phyloP scores from a whole-genome alignment of 2,888 invertebrate species.

The Himalopsyche anomala region DNA sequence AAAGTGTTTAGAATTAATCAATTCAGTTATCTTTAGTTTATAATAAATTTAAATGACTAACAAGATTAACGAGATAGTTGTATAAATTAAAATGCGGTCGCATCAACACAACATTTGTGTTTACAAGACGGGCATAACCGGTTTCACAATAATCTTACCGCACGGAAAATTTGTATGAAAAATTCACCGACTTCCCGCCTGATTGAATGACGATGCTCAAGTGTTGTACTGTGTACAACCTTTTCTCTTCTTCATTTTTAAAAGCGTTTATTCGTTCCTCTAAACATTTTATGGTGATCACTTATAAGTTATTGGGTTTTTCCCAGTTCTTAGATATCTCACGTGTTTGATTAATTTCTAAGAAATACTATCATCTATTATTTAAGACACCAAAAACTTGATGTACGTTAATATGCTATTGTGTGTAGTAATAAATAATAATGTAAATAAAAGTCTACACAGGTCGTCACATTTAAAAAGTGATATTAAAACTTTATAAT shows the following conservation, averaged over 20 bases:
- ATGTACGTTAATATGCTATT: no score
- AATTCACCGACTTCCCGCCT: neutral
- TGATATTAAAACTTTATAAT: no score
- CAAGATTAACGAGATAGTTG: conserved; percentile 8
- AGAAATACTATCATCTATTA: no score
- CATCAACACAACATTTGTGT: conserved; percentile 10
- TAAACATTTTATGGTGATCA: neutral
- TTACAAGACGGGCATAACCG: conserved; percentile 5
- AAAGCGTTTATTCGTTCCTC: neutral
- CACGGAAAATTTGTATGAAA: conserved; percentile 27
- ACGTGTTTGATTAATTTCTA: no score
- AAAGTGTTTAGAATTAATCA: conserved; percentile 39
- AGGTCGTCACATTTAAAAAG: no score
- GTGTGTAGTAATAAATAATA: no score
- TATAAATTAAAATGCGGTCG: conserved; percentile 3
- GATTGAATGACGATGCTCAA: conserved; percentile 11
- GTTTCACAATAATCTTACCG: conserved; percentile 22
- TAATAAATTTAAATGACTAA: conserved; percentile 14
- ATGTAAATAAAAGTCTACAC: no score
- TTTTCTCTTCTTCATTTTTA: neutral
- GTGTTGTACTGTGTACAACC: neutral
- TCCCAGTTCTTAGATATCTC: neutral
- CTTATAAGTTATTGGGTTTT: neutral
- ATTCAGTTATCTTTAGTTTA: neutral
- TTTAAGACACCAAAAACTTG: no score